phyloP scores from a whole-genome alignment of 64 coral and sea anemone genomes.

The Hydrozoanthus tunicans region DNA sequence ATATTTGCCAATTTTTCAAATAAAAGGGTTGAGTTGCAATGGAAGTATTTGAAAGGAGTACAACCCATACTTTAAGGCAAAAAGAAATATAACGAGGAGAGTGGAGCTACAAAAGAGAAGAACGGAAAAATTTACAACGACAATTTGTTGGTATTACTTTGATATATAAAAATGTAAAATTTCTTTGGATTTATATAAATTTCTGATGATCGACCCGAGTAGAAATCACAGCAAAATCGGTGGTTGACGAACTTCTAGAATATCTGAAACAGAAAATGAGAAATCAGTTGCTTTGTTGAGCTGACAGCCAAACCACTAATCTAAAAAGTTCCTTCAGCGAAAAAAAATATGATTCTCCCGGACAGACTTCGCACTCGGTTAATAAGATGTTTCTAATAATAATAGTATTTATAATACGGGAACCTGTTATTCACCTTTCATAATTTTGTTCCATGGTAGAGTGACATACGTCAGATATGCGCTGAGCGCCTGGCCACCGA shows the following conservation, averaged over 20 bases:
- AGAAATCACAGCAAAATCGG: constrained; percentile 64
- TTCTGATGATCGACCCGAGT: neutral
- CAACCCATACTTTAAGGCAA: too few relatives aligned
- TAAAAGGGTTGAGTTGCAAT: too few relatives aligned
- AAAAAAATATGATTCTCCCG: neutral
- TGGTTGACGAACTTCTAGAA: constrained; percentile 90
- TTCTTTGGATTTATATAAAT: constrained; percentile 47
- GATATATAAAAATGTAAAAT: constrained; percentile 52
- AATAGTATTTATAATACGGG: neutral
- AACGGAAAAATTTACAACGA: neutral
- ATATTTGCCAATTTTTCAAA: too few relatives aligned
- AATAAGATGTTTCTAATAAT: neutral
- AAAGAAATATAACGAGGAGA: too few relatives aligned
- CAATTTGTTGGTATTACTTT: neutral
- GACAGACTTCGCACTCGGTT: too few relatives aligned
- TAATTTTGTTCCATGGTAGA: constrained; percentile 92
- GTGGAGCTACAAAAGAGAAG: neutral
- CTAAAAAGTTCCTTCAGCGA: neutral
- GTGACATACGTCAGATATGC: constrained; percentile 91
- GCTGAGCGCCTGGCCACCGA: constrained; percentile 50
- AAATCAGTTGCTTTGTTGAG: neutral
- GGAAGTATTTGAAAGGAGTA: too few relatives aligned
- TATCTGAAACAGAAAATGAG: constrained; percentile 70
- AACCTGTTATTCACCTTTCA: constrained; percentile 65
- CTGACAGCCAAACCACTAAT: neutral